Evolutionary conservation across 2,113 vertebrate genomes (phyloP), one percentile per base, ranked within the genome.

Genomic region (Aptenodytes forsteri): DNA sequence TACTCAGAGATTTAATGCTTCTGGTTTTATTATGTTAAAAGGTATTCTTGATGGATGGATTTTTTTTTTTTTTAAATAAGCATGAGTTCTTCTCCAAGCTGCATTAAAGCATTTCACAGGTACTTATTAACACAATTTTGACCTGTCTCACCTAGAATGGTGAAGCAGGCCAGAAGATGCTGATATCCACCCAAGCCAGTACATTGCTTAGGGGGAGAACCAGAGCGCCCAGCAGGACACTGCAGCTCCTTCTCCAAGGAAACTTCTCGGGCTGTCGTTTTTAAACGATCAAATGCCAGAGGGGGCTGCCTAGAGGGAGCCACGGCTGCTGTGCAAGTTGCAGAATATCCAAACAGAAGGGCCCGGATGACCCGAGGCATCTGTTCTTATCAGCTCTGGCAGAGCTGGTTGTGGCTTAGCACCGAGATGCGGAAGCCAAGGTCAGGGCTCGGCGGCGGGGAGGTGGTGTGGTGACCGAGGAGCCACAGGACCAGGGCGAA

Each of bases 401-500:
- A 36, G 65, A 38, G 34, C 79, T n/a, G 23, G 16, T 29, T 4
- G 2, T 30, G 32, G 38, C 49, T 62, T 19, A 44, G 49, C 46
- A 16, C 40, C 7, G 0, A 22, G 34, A 46, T 14, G 7, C 7
- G 36, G 27, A 78, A 78, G 42, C 25, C 55, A 29, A n/a, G 36
- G 44, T 13, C 54, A 52, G 55, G 47, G 38, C 55, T 49, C 8
- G 1, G 42, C 13, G 10, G 36, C 6, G 1, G 44, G 14, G 46
- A 61, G 11, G 56, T 3, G 1, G 47, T 16, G 6, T 4, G 1
- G 32, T 38, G 32, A 54, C 40, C 1, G 0, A 26, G 27, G 7
- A 62, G 34, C 40, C 3, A 1, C n/a, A 23, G 47, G 15, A 54
- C 38, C 27, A 8, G n/a, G 32, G 10, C 30, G 8, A 80, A 72